phyloP scores from a whole-genome alignment of 2,888 invertebrate species.

The Heliconius erato region DNA sequence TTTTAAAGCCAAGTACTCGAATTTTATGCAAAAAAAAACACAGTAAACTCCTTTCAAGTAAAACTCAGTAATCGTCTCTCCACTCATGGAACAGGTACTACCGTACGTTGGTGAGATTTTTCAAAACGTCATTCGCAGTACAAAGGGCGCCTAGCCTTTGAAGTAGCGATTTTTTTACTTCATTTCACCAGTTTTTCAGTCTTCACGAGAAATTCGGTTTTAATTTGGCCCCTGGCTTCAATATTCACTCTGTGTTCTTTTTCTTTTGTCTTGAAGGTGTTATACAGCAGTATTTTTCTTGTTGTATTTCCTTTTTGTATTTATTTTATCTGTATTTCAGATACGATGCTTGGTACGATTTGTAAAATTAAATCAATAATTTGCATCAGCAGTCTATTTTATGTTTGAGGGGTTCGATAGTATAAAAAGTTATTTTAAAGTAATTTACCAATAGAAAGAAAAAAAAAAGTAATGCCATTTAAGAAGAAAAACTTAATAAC shows the following conservation, averaged over 20 bases:
- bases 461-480: no score
- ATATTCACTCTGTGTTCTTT: constrained; percentile 19
- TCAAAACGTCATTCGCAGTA: constrained; percentile 40
- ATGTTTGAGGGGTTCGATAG: no score
- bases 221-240: constrained; percentile 45
- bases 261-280: constrained; percentile 35
- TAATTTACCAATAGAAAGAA: no score
- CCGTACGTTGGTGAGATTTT: constrained; percentile 25
- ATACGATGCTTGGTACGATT: neutral
- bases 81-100: constrained; percentile 9
- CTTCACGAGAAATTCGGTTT: constrained; percentile 52
- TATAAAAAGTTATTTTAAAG: no score
- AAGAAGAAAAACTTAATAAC: no score
- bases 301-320: neutral
- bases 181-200: constrained; percentile 46
- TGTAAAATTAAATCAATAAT: no score
- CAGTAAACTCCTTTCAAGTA: neutral
- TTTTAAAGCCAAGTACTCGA: neutral
- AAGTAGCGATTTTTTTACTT: constrained; percentile 44
- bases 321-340: neutral
- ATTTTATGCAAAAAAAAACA: neutral
- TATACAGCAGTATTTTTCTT: constrained; percentile 4
- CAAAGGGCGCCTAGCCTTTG: constrained; percentile 48
- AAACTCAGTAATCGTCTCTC: constrained; percentile 5
- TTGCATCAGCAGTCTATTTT: no score